Evolutionary conservation across 2,797 vertebrate genomes (phyloP).

Genomic region (Tokudaia muenninki): DNA sequence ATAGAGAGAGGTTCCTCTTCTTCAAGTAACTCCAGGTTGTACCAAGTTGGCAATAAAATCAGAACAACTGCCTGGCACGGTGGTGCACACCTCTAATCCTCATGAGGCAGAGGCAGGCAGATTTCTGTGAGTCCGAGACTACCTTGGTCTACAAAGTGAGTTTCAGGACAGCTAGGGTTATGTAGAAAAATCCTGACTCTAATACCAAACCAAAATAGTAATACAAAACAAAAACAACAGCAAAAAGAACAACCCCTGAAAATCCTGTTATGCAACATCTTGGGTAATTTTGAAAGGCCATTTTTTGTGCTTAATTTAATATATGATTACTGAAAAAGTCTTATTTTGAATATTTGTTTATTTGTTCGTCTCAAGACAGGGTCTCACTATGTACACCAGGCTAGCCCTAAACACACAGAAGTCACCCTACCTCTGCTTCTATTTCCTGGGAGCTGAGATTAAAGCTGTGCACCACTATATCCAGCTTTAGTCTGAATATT

Average conservation of each 20-base stretch:
- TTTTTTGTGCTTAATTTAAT: background rate
- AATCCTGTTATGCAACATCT: background rate
- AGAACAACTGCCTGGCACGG: background rate
- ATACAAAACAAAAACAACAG: background rate
- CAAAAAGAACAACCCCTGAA: background rate
- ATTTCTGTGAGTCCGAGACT: background rate
- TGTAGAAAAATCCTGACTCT: background rate
- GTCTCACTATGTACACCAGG: background rate
- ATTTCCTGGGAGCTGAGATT: no score
- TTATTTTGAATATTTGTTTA: background rate
- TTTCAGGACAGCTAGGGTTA: background rate
- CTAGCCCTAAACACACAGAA: background rate
- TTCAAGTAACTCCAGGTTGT: background rate
- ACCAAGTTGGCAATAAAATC: background rate
- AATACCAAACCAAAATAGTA: background rate
- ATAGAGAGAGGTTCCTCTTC: background rate
- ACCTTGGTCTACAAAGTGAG: background rate
- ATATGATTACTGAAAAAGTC: background rate
- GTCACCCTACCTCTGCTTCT: no score
- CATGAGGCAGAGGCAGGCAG: background rate
- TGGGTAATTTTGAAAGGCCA: background rate
- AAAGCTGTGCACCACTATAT: background rate
- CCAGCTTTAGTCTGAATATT: background rate
- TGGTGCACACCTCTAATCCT: background rate
- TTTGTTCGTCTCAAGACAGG: background rate